Conservation (phyloP, 2,797 vertebrate species). For the Acrocephalus scirpaceus region DNA sequence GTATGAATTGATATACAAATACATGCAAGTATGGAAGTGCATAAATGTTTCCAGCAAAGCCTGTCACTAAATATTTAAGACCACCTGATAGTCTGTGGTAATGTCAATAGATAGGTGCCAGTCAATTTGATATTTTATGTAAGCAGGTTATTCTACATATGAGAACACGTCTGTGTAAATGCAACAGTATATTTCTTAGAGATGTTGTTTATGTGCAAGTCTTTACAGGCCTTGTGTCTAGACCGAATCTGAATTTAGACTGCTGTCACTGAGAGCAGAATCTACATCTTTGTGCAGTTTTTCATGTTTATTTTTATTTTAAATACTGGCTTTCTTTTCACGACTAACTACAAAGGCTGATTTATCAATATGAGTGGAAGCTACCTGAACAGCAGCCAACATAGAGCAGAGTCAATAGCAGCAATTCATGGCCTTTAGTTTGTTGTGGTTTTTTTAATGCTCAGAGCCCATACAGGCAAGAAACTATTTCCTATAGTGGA, state of each 20-base stretch:
- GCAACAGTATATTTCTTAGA: not conserved
- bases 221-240: not conserved
- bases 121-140: not conserved
- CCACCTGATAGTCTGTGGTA: not conserved
- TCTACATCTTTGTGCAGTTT: not conserved
- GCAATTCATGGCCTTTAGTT: not conserved
- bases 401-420: not conserved
- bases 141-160: not conserved
- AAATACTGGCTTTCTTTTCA: not conserved
- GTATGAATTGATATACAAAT: not conserved
- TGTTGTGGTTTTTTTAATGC: not conserved
- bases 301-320: not conserved
- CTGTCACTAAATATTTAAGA: not conserved
- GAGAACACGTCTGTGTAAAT: not conserved
- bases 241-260: not conserved
- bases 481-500: not conserved
- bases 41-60: not conserved
- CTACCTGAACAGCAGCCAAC: not conserved
- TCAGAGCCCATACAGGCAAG: not conserved
- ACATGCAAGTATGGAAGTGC: not conserved
- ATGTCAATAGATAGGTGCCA: not conserved
- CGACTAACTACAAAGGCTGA: not conserved
- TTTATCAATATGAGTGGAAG: not conserved
- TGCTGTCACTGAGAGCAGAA: not conserved
- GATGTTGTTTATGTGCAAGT: not conserved